phyloP scores from a whole-genome alignment of 2,797 vertebrate species.

The Channallabes apus region DNA sequence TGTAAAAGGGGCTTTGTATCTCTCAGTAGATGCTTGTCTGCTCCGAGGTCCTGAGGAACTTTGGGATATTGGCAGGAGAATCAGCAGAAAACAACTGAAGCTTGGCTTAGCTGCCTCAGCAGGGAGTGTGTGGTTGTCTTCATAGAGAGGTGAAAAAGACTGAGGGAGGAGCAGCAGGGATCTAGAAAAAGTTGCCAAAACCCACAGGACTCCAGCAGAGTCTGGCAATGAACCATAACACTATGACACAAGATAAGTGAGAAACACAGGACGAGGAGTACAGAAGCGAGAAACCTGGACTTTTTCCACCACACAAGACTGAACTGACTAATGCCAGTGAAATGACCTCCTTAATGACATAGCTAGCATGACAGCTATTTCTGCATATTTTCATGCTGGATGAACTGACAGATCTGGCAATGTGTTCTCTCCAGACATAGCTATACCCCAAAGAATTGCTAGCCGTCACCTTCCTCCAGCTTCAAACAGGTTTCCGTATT shows the following conservation, averaged over 20 bases:
- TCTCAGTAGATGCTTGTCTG: conserved; percentile 56
- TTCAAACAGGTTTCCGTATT: conserved; percentile 24
- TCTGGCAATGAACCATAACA: conserved; percentile 63
- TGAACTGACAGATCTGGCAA: conserved; percentile 14
- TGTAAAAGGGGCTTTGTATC: conserved; percentile 31
- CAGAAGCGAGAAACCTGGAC: conserved; percentile 59
- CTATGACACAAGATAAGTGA: conserved; percentile 43
- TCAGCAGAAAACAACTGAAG: conserved; percentile 74
- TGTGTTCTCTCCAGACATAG: conserved; percentile 12
- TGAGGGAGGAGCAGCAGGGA: conserved; percentile 44
- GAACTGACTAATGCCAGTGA: conserved; percentile 14
- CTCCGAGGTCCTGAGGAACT: conserved; percentile 64
- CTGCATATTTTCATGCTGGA: background rate
- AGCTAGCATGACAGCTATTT: conserved; percentile 7
- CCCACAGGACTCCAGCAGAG: conserved; percentile 67
- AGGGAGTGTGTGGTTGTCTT: conserved; percentile 58
- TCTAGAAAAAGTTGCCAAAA: conserved; percentile 69
- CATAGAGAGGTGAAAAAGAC: conserved; percentile 37
- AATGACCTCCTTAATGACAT: conserved; percentile 24
- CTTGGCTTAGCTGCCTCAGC: conserved; percentile 68
- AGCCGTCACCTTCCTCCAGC: conserved; percentile 18
- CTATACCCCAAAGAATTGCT: conserved; percentile 10
- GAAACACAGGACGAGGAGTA: conserved; percentile 64
- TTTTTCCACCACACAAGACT: conserved; percentile 7
- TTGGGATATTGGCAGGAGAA: conserved; percentile 68